A percentile compares a stretch with the other conserved stretches of the same genome.
Evolutionary conservation across 2,113 vertebrate species (phyloP).

Genomic region (Murina feae): DNA sequence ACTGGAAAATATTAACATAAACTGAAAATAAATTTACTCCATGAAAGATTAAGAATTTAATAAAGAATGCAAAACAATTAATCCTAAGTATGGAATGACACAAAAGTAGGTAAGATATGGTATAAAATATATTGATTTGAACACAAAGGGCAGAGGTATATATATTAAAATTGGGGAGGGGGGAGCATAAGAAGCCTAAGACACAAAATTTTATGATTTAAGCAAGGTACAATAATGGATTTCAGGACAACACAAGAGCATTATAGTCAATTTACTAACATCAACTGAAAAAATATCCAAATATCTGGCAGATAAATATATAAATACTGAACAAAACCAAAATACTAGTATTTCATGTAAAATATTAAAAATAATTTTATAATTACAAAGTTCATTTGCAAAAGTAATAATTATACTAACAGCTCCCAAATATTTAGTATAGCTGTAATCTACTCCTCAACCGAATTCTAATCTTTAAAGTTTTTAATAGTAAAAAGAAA

Average conservation of each 20-base stretch:
- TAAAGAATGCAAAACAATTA: neutral
- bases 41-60: slow-evolving; percentile 5
- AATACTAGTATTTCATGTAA: neutral
- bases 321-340: neutral
- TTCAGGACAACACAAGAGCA: neutral
- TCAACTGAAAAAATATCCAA: neutral
- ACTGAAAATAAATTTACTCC: neutral
- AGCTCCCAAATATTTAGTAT: neutral
- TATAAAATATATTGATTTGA: neutral
- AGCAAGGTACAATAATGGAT: neutral
- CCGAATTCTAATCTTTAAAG: slow-evolving; percentile 3
- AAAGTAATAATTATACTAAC: neutral
- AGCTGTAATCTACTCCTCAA: neutral
- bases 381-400: neutral
- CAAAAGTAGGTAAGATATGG: neutral
- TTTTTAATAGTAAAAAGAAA: neutral
- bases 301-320: neutral
- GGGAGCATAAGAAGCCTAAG: neutral
- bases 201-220: neutral
- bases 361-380: neutral
- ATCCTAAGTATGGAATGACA: neutral
- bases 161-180: neutral
- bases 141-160: neutral
- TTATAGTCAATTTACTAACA: neutral
- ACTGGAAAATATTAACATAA: neutral